These are phyloP conservation scores for Parasteatoda tepidariorum DNA, from an alignment of 1,140 invertebrate species.

Conservation along the genomic window DNA sequence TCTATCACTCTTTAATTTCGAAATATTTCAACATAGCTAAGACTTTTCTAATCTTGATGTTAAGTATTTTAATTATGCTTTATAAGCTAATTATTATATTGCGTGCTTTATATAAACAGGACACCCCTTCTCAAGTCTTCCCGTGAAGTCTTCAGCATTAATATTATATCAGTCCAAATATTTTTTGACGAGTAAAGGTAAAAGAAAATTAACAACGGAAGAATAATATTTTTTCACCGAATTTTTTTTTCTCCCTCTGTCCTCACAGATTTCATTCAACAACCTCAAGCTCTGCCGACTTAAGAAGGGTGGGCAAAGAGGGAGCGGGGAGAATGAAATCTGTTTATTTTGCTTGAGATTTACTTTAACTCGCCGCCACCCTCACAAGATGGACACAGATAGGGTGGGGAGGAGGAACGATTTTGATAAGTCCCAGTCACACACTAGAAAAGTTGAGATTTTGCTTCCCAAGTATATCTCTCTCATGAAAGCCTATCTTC, in stretches of 20 bases:
- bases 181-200: too few species aligned
- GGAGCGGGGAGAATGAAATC: neutral
- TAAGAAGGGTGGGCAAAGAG: neutral
- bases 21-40: too few species aligned
- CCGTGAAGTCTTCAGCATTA: too few species aligned
- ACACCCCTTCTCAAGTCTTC: too few species aligned
- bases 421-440: slow-evolving; percentile 40
- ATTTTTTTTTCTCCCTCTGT: neutral
- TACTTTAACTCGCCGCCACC: slow-evolving; percentile 40
- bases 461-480: neutral
- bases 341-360: slow-evolving; percentile 56
- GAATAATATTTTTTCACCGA: too few species aligned
- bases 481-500: neutral
- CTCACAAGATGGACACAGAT: neutral
- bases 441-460: neutral
- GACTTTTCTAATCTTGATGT: too few species aligned
- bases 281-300: slow-evolving; percentile 15
- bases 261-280: slow-evolving; percentile 30
- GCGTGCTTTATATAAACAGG: too few species aligned
- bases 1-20: too few species aligned
- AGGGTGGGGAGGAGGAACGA: neutral
- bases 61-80: too few species aligned
- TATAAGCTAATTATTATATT: too few species aligned
- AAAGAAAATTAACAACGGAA: too few species aligned
- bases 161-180: too few species aligned